A percentile compares a stretch with the other conserved stretches of the same genome.
These are phyloP conservation scores for Chaetogeoica ovagalla DNA, from an alignment of 2,888 invertebrate genomes.

Conservation along the genomic window DNA sequence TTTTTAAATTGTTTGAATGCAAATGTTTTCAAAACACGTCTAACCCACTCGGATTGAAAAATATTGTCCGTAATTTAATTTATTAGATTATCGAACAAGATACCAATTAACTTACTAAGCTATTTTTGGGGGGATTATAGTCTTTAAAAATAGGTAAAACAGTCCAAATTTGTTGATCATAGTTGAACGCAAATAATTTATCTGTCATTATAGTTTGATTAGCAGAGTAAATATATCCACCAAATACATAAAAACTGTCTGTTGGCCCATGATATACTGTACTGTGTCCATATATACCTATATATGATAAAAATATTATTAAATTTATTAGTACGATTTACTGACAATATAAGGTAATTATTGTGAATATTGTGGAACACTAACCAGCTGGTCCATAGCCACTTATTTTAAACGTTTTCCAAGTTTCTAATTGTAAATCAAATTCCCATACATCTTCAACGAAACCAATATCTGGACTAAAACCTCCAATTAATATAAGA, in stretches of 20 bases:
- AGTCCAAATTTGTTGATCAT: slow-evolving; percentile 78
- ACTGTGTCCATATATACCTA: slow-evolving; percentile 80
- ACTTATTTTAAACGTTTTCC: slow-evolving; percentile 70
- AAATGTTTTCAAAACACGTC: no score
- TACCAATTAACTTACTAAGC: slow-evolving; percentile 60
- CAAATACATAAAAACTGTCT: slow-evolving; percentile 85
- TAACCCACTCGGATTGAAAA: no score
- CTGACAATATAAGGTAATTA: no score
- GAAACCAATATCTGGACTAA: slow-evolving; percentile 75
- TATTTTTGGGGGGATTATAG: slow-evolving; percentile 63
- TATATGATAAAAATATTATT: slow-evolving; percentile 27
- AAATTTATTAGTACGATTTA: not conserved
- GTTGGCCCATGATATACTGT: slow-evolving; percentile 81
- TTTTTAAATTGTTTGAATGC: not conserved
- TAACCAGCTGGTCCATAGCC: slow-evolving; percentile 77
- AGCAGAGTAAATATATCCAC: slow-evolving; percentile 77
- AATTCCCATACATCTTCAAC: slow-evolving; percentile 79
- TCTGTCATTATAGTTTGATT: slow-evolving; percentile 74
- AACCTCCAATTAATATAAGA: slow-evolving; percentile 84
- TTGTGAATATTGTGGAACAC: slow-evolving; percentile 17
- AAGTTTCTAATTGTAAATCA: slow-evolving; percentile 72
- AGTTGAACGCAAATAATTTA: slow-evolving; percentile 77
- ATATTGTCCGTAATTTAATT: no score
- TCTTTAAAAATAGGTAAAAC: slow-evolving; percentile 73
- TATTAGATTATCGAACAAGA: not conserved